Conservation (phyloP, 2,113 vertebrate species). For the Oryzias celebensis region DNA sequence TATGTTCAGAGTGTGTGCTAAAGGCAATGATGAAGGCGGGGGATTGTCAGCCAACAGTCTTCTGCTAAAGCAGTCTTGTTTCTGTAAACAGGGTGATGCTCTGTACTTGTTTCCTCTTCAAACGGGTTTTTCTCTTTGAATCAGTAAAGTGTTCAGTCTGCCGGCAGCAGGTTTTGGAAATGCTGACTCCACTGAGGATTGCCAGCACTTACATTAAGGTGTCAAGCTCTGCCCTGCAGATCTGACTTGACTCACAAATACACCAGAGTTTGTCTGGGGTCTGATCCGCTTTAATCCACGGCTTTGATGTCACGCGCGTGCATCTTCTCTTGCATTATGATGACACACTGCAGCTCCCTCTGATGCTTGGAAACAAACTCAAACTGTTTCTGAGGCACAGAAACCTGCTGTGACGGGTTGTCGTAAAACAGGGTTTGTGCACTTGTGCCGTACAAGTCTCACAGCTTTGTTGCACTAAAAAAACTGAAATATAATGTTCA, state of each 20-base stretch:
- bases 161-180: constrained; percentile 16
- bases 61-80: not conserved
- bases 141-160: constrained; percentile 14
- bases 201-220: constrained; percentile 21
- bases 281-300: constrained; percentile 52
- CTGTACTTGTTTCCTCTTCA: not conserved
- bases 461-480: not conserved
- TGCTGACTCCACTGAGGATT: constrained; percentile 43
- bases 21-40: too few relatives aligned
- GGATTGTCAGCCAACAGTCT: not conserved
- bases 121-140: constrained; percentile 11
- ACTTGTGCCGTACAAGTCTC: not conserved
- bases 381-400: constrained; percentile 11
- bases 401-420: constrained; percentile 14
- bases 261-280: constrained; percentile 40
- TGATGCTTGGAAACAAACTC: constrained; percentile 35
- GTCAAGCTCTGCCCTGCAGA: constrained; percentile 28
- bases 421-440: constrained; percentile 5
- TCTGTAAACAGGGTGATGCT: not conserved
- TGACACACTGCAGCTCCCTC: constrained; percentile 19
- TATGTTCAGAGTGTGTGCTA: too few relatives aligned
- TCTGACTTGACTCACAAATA: constrained; percentile 45
- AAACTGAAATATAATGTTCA: too few relatives aligned
- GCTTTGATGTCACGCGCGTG: constrained; percentile 47
- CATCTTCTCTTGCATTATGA: constrained; percentile 25